Conservation (phyloP, 2,797 vertebrate genomes). For the Melanotaenia maccullochi region DNA sequence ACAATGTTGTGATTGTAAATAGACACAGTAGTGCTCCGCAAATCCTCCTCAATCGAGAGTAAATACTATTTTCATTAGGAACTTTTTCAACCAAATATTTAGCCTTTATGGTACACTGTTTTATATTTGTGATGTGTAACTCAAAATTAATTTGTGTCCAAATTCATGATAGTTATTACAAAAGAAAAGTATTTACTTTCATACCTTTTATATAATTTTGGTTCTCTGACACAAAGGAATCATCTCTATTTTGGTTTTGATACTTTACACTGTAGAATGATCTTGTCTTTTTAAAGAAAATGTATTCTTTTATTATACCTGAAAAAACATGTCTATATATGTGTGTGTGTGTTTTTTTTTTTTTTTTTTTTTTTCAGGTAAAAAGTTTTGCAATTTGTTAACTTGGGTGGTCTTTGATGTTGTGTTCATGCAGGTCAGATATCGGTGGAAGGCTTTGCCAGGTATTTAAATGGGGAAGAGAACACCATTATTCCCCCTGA, state of each 20-base stretch:
- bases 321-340: background rate
- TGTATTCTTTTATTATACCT: background rate
- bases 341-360: background rate
- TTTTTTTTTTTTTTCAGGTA: background rate
- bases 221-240: background rate
- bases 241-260: background rate
- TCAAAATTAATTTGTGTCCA: background rate
- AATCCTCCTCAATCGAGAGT: background rate
- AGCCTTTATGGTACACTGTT: background rate
- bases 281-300: background rate
- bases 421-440: conserved; percentile 88
- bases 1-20: background rate
- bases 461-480: conserved; percentile 92
- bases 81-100: background rate
- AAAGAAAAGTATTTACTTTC: background rate
- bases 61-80: background rate
- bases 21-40: background rate
- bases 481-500: conserved; percentile 95
- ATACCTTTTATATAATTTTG: background rate
- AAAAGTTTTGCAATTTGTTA: background rate
- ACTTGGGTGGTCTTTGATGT: conserved; percentile 10
- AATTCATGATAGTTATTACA: background rate
- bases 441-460: conserved; percentile 94
- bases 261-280: background rate
- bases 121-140: background rate